A percentile compares a stretch with the other conserved stretches of the same genome.
These are phyloP conservation scores for Conger conger DNA, from an alignment of 2,113 vertebrate genomes.

Conservation along the genomic window DNA sequence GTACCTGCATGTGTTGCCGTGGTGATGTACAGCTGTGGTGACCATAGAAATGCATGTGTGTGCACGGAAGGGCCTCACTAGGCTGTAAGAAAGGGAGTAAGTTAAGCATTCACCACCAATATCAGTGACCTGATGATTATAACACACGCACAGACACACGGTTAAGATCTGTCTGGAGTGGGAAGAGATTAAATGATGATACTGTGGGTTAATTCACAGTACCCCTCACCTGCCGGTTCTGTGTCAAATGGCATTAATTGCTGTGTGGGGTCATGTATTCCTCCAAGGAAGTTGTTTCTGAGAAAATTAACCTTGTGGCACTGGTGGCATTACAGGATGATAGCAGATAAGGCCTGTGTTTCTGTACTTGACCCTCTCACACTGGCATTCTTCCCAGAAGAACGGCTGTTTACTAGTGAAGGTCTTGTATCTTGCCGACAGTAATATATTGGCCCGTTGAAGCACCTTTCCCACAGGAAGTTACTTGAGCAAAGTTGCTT, in stretches of 20 bases:
- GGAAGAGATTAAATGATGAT: background rate
- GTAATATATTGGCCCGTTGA: background rate
- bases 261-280: background rate
- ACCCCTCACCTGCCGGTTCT: background rate
- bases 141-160: background rate
- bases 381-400: background rate
- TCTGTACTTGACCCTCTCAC: background rate
- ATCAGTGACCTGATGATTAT: background rate
- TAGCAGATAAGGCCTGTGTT: background rate
- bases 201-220: background rate
- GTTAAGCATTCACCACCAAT: background rate
- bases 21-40: background rate
- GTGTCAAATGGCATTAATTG: background rate
- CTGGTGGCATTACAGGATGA: background rate
- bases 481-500: background rate
- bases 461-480: background rate
- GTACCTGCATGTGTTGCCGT: conserved; percentile 22
- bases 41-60: background rate
- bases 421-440: background rate
- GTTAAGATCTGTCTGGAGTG: background rate
- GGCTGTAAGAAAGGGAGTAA: background rate
- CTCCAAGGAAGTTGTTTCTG: background rate
- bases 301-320: background rate
- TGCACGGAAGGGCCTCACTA: background rate
- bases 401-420: background rate